Evolutionary conservation across 2,797 vertebrate species (phyloP), one percentile per base, ranked within the genome.

Genomic region (Protonibea diacanthus): DNA sequence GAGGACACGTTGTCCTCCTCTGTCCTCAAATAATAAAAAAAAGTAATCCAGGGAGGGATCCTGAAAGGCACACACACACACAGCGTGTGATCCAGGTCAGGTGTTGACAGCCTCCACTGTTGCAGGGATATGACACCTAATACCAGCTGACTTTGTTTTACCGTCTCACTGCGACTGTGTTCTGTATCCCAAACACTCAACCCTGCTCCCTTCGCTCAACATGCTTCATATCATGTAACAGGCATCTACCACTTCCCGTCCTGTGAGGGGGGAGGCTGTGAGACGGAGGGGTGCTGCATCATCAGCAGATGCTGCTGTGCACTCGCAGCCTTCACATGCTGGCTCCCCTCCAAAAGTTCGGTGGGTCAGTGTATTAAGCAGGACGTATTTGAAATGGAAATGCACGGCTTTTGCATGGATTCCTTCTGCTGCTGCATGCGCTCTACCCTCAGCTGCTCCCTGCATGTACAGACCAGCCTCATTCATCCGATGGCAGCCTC

Each of bases 141-240:
- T 42, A 82, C 84, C 71, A 74, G 82, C 82, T 75, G 85, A 90
- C 86, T 91, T 78, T 89, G 82, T 91, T 88, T 82, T 67, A 84
- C 71, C 58, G 40, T 82, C 84, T 89, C 80, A 40, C 83, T 71
- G 84, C 56, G 53, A 80, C 86, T 89, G 75, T 55, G 78, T 47
- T 77, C 73, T 91, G 73, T 92, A 90, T 86, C 92, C 93, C 86
- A 92, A 94, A 89, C 93, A 91, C 93, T 92, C 90, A 38, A 40
- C 81, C 91, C 94, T 53, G 76, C 88, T 89, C 83, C 82, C 78
- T 93, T 89, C 88, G 91, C 89, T 95, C 92, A 92, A 95, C 94
- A 94, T 89, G 95, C 95, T 95, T 92, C 93, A 88, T 94, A 96
- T 97, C 97, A 96, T 96, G 95, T 97, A 96, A 95, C 95, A 93